Evolutionary conservation across 2,888 invertebrate species (phyloP), one percentile per base, ranked within the genome.

Genomic region (Tricholauxania praeusta): DNA sequence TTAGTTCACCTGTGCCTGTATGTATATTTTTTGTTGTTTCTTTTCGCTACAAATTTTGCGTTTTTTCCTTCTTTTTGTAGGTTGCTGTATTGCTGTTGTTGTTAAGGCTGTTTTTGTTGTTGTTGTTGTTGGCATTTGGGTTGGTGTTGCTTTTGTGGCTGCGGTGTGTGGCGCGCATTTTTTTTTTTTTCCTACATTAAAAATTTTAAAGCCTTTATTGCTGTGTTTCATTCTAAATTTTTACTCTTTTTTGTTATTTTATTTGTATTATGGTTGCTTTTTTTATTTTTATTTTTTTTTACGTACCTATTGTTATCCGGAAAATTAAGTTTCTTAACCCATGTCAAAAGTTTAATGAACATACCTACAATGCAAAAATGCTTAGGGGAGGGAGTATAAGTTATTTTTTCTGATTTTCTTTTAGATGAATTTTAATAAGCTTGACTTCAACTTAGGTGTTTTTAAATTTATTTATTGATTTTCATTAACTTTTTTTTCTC

Each of bases 1-100:
- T 57, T 57, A 57, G 57, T 57, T 57, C 57, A 57, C 28, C 57
- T 57, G 57, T 17, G 28, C 57, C 17, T 57, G 57, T 28, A 19
- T 57, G 57, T 14, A 22, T 57, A 5, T 57, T 22, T 57, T 19
- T 19, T 57, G n/a, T 12, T 22, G 28, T 22, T 57, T 19, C 57
- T 19, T 57, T 28, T 28, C 3, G 28, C 4, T 39, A 10, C 39
- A 10, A 39, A 39, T 39, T 39, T 22, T 57, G 57, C 22, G 3
- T 22, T 57, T 22, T 6, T 57, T 17, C 12, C 12, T 19, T 12
- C 6, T 19, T n/a, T 28, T 22, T 57, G 17, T 57, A 12, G 22
- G 22, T 7, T 15, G 3, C 10, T 19, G 14, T 0, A 12, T 57
- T 28, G 28, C 28, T 57, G 22, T 57, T 57, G 57, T 57, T 57